These are phyloP conservation scores for Tipula lateralis DNA, from an alignment of 2,888 invertebrate species.

Conservation along the genomic window DNA sequence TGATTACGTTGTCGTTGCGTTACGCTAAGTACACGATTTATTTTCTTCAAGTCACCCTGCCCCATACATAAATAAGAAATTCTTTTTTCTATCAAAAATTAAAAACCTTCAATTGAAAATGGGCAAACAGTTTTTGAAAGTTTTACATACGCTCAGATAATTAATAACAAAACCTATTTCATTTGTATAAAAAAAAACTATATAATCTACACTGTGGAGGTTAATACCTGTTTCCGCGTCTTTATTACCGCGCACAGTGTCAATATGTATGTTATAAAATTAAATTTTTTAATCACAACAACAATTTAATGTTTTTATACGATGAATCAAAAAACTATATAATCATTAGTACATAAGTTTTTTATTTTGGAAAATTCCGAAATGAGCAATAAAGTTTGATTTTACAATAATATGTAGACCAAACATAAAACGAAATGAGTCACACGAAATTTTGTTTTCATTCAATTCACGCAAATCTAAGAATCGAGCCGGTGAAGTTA, in stretches of 20 bases:
- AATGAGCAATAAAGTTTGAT: background rate
- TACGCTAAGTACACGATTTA: background rate
- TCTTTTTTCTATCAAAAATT: background rate
- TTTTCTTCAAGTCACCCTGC: background rate
- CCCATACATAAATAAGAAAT: background rate
- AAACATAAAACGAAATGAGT: background rate
- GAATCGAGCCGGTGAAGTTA: background rate
- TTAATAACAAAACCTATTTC: background rate
- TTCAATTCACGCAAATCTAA: background rate
- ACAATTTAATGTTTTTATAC: background rate
- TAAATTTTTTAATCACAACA: background rate
- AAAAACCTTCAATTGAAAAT: background rate
- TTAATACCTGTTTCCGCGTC: slow-evolving; percentile 7
- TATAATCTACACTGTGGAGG: background rate
- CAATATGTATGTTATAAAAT: background rate
- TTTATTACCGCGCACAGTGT: background rate
- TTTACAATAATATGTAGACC: background rate
- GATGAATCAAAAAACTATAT: background rate
- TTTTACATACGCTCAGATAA: background rate
- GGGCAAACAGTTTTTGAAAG: background rate
- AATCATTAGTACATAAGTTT: background rate
- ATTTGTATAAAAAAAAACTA: background rate
- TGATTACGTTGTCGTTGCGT: background rate
- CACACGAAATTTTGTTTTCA: background rate
- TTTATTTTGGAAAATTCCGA: background rate